Base-by-base conservation (phyloP, 2,113 vertebrate genomes). In the Amazona guildingii region DNA sequence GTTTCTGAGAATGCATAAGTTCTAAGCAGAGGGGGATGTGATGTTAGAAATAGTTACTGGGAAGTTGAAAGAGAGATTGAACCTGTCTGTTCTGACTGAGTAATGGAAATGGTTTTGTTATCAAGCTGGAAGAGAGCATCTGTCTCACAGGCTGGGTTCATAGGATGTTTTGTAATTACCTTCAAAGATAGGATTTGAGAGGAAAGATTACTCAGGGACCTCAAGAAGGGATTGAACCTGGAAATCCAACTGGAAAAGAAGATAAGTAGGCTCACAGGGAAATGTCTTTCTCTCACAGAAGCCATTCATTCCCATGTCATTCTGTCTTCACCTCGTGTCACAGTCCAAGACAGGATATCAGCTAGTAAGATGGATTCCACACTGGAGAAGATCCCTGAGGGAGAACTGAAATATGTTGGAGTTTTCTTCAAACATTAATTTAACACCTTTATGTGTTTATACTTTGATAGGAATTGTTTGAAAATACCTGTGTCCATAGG, bases 131-230 rank as follows among this genome's bases (percentile, higher is more conserved):
- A 31, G 28, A 75, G 79, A 57, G 57, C 43, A 81, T 81, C 67
- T 88, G n/a, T 20, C 39, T 46, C 28, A 7, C 52, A 68, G 64
- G 19, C 54, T 72, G 16, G 39, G 54, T 87, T 76, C 12, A 11
- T 64, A 18, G 55, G 63, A 19, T 83, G 10, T 62, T 92, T 88
- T 62, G 62, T 94, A 86, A 94, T 93, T 93, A 49, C 49, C 62
- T 86, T 86, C 69, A 66, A 73, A 84, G 52, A 57, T 16, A 52
- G 69, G 73, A 95, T 87, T 93, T 92, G 62, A 87, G 73, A 85
- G n/a, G 41, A 66, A 93, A 86, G 80, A 52, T 86, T 94, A 67
- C 48, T 66, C 23, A 9, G 41, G 28, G 57, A 48, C 37, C 75
- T 89, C 68, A 68, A 0, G 33, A 61, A 86, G 76, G 93, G 63